phyloP scores from a whole-genome alignment of 1,140 invertebrate genomes.

The Apis florea region DNA sequence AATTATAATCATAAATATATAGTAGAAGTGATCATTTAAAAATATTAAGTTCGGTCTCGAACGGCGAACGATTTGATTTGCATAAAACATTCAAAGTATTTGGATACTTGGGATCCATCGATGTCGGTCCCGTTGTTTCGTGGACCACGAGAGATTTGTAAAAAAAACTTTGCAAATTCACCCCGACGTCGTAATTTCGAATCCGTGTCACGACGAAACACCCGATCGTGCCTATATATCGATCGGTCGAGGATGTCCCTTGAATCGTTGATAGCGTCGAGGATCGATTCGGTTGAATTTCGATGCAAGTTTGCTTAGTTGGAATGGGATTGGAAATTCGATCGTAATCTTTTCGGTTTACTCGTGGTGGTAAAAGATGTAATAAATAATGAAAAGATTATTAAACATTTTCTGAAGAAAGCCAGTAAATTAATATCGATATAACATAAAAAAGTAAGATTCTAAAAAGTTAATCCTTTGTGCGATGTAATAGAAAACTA shows the following conservation, averaged over 20 bases:
- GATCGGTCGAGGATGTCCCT: not conserved
- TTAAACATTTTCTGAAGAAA: too few species aligned
- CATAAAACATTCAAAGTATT: conserved; percentile 54
- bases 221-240: not conserved
- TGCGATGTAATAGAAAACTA: too few species aligned
- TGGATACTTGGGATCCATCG: too few species aligned
- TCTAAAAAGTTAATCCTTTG: too few species aligned
- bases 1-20: too few species aligned
- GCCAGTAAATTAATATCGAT: too few species aligned
- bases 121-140: not conserved
- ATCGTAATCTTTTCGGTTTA: not conserved
- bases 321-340: not conserved
- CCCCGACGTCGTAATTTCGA: conserved; percentile 22
- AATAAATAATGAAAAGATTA: not conserved
- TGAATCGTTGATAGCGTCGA: conserved; percentile 1
- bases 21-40: too few species aligned
- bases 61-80: conserved; percentile 51
- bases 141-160: conserved; percentile 14
- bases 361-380: not conserved
- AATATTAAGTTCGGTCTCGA: too few species aligned
- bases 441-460: too few species aligned
- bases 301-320: not conserved
- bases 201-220: not conserved
- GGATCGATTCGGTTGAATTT: not conserved
- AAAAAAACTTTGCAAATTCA: conserved; percentile 45